Percentiles rank a stretch among this genome's conserved stretches.
Conservation (phyloP, 2,797 vertebrate species). For the Squalus acanthias region DNA sequence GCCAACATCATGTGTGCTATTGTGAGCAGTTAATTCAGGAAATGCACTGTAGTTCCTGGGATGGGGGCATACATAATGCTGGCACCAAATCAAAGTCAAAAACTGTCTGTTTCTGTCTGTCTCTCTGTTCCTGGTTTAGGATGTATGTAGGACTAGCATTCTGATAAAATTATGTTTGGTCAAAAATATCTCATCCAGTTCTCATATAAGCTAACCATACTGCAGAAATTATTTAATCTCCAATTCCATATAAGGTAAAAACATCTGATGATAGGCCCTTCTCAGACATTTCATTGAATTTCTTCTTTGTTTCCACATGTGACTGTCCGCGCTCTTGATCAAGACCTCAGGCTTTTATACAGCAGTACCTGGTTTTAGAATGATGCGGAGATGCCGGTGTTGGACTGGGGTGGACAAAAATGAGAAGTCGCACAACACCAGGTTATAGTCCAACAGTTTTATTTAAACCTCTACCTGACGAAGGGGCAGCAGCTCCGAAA, state of each 20-base stretch:
- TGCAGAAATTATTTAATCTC: conserved; percentile 8
- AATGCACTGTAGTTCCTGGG: background rate
- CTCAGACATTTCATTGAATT: background rate
- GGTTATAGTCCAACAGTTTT: too few relatives aligned
- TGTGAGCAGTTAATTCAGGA: background rate
- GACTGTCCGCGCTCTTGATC: background rate
- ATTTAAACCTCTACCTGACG: too few relatives aligned
- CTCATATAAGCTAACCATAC: background rate
- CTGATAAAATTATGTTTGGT: background rate
- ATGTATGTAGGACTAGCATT: background rate
- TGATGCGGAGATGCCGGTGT: too few relatives aligned
- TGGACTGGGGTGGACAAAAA: too few relatives aligned
- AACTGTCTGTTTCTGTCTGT: background rate
- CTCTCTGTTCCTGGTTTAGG: background rate
- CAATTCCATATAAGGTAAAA: background rate
- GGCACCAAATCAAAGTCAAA: background rate
- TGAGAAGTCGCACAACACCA: too few relatives aligned
- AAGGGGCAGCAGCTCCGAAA: too few relatives aligned
- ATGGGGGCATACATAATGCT: background rate
- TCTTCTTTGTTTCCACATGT: background rate
- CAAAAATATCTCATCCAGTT: background rate
- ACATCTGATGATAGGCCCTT: too few relatives aligned
- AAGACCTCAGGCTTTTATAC: too few relatives aligned
- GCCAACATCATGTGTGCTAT: background rate
- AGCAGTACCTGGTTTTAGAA: background rate